Base-by-base conservation (phyloP, 2,113 vertebrate species). In the Albula goreensis region DNA sequence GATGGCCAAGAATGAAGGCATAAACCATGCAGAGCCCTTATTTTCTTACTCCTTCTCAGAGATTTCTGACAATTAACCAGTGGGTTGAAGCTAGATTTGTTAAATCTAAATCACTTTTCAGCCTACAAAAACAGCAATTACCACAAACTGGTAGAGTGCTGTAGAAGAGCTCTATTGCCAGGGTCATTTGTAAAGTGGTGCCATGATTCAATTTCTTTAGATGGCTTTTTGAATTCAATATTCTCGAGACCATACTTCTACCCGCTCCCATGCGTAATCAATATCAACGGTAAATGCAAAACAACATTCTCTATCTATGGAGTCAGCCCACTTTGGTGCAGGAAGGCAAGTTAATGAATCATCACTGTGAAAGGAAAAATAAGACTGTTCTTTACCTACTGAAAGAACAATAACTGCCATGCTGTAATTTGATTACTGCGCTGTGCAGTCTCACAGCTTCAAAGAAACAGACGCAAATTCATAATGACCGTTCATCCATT, bases 181-280 rank as follows among this genome's bases (percentile, higher is more conserved):
- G 80, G 80, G 17, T 83, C 56, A 48, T 83, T 83, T 63, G 53
- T 48, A n/a, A 83, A 63, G 25, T 56, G 81, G 53, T 5, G 25
- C 56, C 17, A 6, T 19, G 56, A 63, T 56, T 83, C 50, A 12
- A 6, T 83, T 48, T 22, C 53, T 41, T 17, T 5, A 13, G 56
- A 83, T 83, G 81, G 25, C 31, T 82, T 82, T 66, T 82, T 82
- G 80, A 13, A 82, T 49, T 63, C 31, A 49, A 63, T 63, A 60
- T 60, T 48, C 50, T 48, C 10, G 81, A 8, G 53, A n/a, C 22
- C 19, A 7, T 7, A 60, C 41, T 11, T 13, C 15, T 74, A 31
- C 56, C 56, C 41, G 12, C 41, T 12, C 31, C 19, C 22, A 70
- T n/a, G 63, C 3, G 17, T 15, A 57, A 82, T 57, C 81, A 57